phyloP scores from a whole-genome alignment of 2,797 vertebrate genomes.

The Phrynocephalus forsythii region DNA sequence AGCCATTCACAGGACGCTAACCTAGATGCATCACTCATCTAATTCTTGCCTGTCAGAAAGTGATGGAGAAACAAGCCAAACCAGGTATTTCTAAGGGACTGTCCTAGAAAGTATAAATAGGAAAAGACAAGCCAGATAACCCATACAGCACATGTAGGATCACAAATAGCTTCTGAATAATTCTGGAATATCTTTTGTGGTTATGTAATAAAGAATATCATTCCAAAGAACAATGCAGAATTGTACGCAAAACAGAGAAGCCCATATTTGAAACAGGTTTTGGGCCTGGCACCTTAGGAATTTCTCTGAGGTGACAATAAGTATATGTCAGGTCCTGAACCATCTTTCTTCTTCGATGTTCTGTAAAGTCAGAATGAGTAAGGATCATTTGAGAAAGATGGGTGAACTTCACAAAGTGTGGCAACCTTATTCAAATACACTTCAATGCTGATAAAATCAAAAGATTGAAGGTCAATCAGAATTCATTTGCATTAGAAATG shows the following conservation, averaged over 20 bases:
- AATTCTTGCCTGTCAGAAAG: background rate
- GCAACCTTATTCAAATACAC: constrained; percentile 22
- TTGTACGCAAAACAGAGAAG: background rate
- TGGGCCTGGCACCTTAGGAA: background rate
- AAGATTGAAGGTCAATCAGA: background rate
- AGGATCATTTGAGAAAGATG: background rate
- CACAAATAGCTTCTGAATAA: background rate
- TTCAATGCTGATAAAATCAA: background rate
- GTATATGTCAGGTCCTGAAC: background rate
- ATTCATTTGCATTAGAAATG: constrained; percentile 10
- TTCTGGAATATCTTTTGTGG: background rate
- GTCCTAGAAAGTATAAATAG: background rate
- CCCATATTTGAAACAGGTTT: constrained; percentile 17
- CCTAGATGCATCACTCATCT: background rate
- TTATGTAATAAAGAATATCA: background rate
- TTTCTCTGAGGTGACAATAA: constrained; percentile 13
- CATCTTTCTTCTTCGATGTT: background rate
- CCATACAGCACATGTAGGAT: background rate
- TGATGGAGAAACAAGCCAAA: background rate
- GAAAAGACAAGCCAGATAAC: background rate
- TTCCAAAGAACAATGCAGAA: background rate
- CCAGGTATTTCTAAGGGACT: too few relatives aligned
- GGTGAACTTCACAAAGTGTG: background rate
- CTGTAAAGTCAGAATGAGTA: background rate
- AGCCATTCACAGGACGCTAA: background rate